Evolutionary conservation across 2,888 invertebrate species (phyloP).

Genomic region (Copidosoma aretas): DNA sequence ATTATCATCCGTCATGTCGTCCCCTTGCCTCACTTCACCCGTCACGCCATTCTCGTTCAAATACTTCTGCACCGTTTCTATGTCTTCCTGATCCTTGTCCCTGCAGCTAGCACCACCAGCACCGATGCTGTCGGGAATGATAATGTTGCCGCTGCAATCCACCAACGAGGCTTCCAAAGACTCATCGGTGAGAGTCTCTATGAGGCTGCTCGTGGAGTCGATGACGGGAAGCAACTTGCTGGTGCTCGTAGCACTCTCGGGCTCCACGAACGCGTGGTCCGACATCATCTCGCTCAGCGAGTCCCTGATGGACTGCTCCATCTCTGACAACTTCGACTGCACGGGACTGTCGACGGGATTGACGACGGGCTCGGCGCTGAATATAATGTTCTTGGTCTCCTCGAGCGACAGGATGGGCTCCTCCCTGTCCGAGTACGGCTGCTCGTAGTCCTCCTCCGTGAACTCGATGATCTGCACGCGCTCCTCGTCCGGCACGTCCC

Average conservation of each 20-base stretch:
- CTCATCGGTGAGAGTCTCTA: slow-evolving; percentile 36
- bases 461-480: slow-evolving; percentile 60
- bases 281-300: slow-evolving; percentile 53
- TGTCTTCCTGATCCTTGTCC: no score
- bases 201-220: slow-evolving; percentile 18
- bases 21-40: no score
- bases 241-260: background rate
- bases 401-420: slow-evolving; percentile 52
- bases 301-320: slow-evolving; percentile 52
- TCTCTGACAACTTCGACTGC: slow-evolving; percentile 51
- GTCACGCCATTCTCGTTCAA: no score
- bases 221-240: slow-evolving; percentile 16
- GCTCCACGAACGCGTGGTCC: slow-evolving; percentile 42
- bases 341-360: slow-evolving; percentile 37
- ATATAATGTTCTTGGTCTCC: slow-evolving; percentile 54
- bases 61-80: no score
- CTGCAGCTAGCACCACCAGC: no score
- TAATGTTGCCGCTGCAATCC: no score
- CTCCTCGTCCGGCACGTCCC: slow-evolving; percentile 57
- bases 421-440: slow-evolving; percentile 54
- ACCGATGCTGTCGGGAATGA: no score
- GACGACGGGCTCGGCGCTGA: slow-evolving; percentile 46
- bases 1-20: no score
- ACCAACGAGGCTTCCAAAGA: background rate
- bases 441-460: slow-evolving; percentile 57